phyloP scores from a whole-genome alignment of 2,113 vertebrate genomes.

The Anser cygnoides region DNA sequence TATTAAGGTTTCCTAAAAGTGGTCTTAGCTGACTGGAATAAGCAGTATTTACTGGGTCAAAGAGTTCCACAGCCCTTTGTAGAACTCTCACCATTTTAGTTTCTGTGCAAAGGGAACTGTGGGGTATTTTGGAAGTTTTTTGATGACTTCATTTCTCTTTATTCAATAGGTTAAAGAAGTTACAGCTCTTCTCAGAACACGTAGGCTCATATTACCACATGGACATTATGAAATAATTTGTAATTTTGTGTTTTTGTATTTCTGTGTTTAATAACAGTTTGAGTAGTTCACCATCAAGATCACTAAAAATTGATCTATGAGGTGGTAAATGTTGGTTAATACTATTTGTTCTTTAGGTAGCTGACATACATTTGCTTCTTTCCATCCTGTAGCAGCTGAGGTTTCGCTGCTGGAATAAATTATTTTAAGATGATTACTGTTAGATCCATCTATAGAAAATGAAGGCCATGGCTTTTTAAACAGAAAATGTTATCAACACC shows the following conservation, averaged over 20 bases:
- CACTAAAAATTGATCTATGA: not conserved
- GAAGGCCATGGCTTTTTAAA: not conserved
- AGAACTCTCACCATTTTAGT: not conserved
- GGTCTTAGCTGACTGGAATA: not conserved
- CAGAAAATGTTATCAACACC: not conserved
- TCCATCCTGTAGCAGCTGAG: not conserved
- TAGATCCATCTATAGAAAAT: not conserved
- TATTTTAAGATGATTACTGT: not conserved
- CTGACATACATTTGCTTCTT: not conserved
- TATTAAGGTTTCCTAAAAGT: not conserved
- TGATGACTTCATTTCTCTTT: not conserved
- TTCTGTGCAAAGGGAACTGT: not conserved
- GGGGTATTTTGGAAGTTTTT: not conserved
- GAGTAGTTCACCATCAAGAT: not conserved
- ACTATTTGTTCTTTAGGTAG: not conserved
- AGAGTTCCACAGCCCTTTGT: not conserved
- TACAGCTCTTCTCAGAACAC: not conserved
- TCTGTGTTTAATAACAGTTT: not conserved
- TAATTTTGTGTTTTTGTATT: not conserved
- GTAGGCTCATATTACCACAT: not conserved
- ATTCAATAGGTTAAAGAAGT: not conserved
- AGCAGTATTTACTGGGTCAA: not conserved
- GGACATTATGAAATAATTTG: not conserved
- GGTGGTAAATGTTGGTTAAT: not conserved
- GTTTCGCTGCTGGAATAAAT: not conserved